Evolutionary conservation across 64 coral and sea anemone genomes (phyloP).

Genomic region (Pocillopora damicornis): DNA sequence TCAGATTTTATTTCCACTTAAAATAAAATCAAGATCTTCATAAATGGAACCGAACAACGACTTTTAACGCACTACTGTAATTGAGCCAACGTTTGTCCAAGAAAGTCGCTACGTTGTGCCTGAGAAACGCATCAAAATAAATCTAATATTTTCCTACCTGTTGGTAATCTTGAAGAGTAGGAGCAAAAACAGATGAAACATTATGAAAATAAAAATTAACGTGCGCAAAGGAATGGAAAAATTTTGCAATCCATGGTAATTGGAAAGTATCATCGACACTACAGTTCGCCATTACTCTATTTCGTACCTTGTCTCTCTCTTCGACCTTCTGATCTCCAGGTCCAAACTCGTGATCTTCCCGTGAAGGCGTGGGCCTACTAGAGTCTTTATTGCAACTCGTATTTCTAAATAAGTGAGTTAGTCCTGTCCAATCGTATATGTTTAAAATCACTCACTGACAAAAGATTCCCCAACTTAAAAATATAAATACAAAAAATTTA

Average conservation of each 20-base stretch:
- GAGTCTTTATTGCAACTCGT: too few species aligned
- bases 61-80: background rate
- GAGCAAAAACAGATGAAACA: constrained; percentile 14
- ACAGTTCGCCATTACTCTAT: background rate
- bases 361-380: too few species aligned
- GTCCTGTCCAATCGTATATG: too few species aligned
- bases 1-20: too few species aligned
- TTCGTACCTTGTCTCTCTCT: background rate
- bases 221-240: constrained; percentile 16
- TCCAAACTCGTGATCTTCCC: too few species aligned
- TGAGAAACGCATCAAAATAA: too few species aligned
- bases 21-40: too few species aligned
- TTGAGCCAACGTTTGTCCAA: background rate
- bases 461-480: too few species aligned
- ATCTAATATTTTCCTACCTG: constrained; percentile 5
- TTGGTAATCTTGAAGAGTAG: constrained; percentile 26
- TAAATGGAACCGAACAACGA: background rate
- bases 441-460: too few species aligned
- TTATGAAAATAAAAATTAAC: constrained; percentile 10
- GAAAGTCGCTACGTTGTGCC: background rate
- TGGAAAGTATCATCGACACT: background rate
- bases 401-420: too few species aligned
- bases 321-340: too few species aligned
- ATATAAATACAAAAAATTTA: too few species aligned
- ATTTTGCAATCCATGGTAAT: constrained; percentile 4